Evolutionary conservation across 1,140 invertebrate species (phyloP), one percentile per base, ranked within the genome.

Genomic region (Bathynomus jamesi): DNA sequence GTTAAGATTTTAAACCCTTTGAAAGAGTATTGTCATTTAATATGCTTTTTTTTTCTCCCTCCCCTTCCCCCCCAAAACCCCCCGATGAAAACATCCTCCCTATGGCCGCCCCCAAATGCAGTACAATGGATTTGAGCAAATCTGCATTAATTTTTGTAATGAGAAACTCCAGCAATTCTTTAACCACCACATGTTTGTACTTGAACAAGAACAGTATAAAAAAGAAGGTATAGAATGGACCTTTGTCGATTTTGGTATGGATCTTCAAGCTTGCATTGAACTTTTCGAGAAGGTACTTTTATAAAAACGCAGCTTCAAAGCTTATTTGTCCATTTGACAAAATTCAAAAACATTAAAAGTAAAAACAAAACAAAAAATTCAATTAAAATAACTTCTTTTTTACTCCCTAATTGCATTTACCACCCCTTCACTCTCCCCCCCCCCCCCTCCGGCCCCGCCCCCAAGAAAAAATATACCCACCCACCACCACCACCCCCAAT

Each of bases 101-200:
- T n/a, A n/a, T n/a, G n/a, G n/a, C n/a, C n/a, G n/a, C 40, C 40
- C 40, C 40, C 40, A 53, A 11, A 53, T 53, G 65, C 67, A 69
- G 67, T 69, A 61, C 53, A 69, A 69, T 69, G 93, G 94, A 85
- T 99, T 99, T 87, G 96, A 99, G 87, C 96, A 99, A 86, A 89
- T 99, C 83, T 99, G 96, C 87, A 99, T 99, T 90, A 99, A 99
- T 89, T 98, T 98, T 87, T 98, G 96, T 85, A 99, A 99, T 85
- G 96, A 99, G 88, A 96, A 97, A 85, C 88, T 99, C 79, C 96
- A 99, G 87, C 96, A 99, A 85, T 99, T 99, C 89, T 99, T 99
- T 93, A 99, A 99, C 87, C 96, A 99, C 85, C 96, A 99, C 87
- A 99, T 99, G 96, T 99, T 99, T 85, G 95, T 99, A 79, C 88